Base-by-base conservation (phyloP, 1,140 invertebrate genomes). In the Nautilus pompilius region DNA sequence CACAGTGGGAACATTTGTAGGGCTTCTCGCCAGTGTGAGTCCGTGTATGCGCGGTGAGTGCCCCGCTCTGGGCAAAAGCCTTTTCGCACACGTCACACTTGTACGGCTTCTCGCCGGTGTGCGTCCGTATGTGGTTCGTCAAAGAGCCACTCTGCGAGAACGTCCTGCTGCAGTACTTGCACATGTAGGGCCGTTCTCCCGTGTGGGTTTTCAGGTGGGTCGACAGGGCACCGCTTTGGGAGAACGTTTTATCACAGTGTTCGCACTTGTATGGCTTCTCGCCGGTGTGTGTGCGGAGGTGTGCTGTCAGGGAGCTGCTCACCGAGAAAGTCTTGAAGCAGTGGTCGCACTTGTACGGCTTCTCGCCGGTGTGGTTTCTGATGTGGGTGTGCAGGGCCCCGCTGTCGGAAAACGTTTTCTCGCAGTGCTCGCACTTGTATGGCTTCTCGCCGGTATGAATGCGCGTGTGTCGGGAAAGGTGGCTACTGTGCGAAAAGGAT, bases 91-190 rank as follows among this genome's bases (percentile, higher is more conserved):
- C 13, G 22, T 66, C 60, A 67, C 76, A 78, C 20, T 66, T 57
- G 41, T 68, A 76, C 1, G 74, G 74, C 28, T 67, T 74, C 46
- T 71, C 67, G 20, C 69, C 73, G 10, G 70, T 69, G 46, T 78
- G 76, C 22, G 78, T 65, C 72, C 76, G 67, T 28, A 91, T 85
- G 75, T 91, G 90, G 22, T 87, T 86, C 62, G 88, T 84, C 2
- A 91, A 75, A 77, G 90, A 90, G 51, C 89, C 88, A 84, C 88
- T 88, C 79, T 91, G 90, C 65, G 86, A 86, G 76, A 91, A 91
- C 62, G 85, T 84, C 26, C 87, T 86, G 2, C 84, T 82, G 75
- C 90, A 92, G 62, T 90, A 86, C 13, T 86, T 81, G 78, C 90
- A 92, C n/a, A 79, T 77, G 72, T 87, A 87, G 1, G 90, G 89